Evolutionary conservation across 2,888 invertebrate species (phyloP).

Genomic region (Pheosia tremula): DNA sequence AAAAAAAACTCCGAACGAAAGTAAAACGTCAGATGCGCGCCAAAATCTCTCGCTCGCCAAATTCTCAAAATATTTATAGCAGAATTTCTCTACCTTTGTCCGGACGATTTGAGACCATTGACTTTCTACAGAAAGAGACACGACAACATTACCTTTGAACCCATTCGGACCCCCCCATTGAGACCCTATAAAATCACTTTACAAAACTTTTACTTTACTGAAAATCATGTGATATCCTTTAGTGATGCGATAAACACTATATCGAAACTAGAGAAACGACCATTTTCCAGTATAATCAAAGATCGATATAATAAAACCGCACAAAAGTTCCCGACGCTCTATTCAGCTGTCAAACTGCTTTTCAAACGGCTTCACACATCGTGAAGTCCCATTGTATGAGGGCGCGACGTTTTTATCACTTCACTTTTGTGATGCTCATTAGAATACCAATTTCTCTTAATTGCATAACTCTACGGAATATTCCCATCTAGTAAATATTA

Average conservation of each 20-base stretch:
- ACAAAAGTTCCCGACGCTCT: conserved; percentile 14
- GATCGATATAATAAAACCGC: conserved; percentile 33
- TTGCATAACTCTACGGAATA: conserved; percentile 16
- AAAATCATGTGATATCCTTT: too few relatives aligned
- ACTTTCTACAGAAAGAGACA: background rate
- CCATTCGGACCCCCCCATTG: background rate
- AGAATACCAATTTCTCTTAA: conserved; percentile 34
- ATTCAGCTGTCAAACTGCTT: conserved; percentile 36
- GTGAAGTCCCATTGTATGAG: conserved; percentile 28
- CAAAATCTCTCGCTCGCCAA: background rate
- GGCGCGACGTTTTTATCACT: conserved; percentile 31
- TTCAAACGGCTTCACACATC: conserved; percentile 37
- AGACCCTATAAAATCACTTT: too few relatives aligned
- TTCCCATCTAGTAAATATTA: background rate
- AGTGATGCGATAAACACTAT: background rate
- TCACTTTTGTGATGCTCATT: conserved; percentile 28
- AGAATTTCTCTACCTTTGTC: background rate
- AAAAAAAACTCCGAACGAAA: background rate
- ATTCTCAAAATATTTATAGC: background rate
- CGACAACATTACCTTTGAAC: conserved; percentile 1
- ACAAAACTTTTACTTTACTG: too few relatives aligned
- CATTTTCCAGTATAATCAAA: conserved; percentile 27
- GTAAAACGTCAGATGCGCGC: background rate
- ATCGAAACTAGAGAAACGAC: background rate
- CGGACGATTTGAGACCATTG: background rate